Evolutionary conservation across 1,140 invertebrate genomes (phyloP), one percentile per base, ranked within the genome.

Genomic region (Alviniconcha marisindica): DNA sequence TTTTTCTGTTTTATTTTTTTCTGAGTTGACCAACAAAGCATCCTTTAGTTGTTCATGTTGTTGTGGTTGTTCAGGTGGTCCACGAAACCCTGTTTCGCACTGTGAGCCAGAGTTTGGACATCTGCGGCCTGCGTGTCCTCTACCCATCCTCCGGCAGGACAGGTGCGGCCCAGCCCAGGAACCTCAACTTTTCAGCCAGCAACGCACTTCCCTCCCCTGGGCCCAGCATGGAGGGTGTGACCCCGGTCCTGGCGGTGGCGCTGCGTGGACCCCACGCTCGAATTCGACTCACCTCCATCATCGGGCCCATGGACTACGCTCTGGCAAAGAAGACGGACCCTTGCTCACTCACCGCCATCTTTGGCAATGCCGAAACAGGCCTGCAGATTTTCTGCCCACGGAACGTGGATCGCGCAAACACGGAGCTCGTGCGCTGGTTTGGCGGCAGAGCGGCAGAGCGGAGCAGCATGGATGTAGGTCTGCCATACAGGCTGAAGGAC

Each of bases 311-410:
- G 24, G 92, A 93, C 82, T 91, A 90, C 51, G 78, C 82, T 4
- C 83, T 92, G 15, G 91, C 91, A 10, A 76, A 88, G n/a, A 80
- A 86, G 36, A 92, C 91, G 28, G 92, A 93, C 80, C 92, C 91
- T 0, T 91, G 90, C 79, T 92, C 89, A n/a, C 74, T 93, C 60
- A 91, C 89, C 87, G 92, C 91, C 33, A 74, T 88, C 74, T 92
- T 84, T 84, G 92, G 92, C 2, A 87, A 44, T 88, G 90, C 21
- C 74, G 88, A 24, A 90, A 90, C 40, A 87, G 91, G 51, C 88
- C 88, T 82, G 24, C 79, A 91, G 60, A 82, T 92, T 38, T 92
- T 91, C 83, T 89, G 89, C 83, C 91, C 91, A 0, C 84, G 91
- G 40, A 92, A 88, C 81, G 80, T 42, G 3, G 63, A 82, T 33